These are phyloP conservation scores for Columba guinea DNA, from an alignment of 2,797 vertebrate species.

Conservation along the genomic window DNA sequence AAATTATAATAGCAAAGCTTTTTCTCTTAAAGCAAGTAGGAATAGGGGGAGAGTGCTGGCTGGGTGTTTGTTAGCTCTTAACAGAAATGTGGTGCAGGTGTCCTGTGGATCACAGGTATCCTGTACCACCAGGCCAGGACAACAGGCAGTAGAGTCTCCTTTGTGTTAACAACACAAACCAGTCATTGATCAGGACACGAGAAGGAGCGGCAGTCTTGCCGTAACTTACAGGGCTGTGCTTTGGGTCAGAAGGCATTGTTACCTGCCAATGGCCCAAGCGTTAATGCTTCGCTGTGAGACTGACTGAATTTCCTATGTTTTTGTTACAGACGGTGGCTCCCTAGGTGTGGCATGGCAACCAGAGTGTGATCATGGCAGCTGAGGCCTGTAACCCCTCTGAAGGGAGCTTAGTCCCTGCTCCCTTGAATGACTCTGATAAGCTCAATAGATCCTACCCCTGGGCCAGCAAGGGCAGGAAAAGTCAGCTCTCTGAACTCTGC, in stretches of 20 bases:
- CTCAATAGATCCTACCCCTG: constrained; percentile 78
- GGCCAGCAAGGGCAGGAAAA: constrained; percentile 70
- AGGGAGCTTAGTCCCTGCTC: neutral
- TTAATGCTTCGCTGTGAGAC: neutral
- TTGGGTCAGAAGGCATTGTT: rapidly evolving
- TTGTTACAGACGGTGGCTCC: neutral
- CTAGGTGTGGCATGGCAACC: neutral
- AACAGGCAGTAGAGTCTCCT: rapidly evolving
- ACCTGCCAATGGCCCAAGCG: rapidly evolving
- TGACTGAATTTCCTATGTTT: neutral
- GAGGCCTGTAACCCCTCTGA: neutral
- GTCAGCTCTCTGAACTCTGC: constrained; percentile 70
- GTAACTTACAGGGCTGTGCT: rapidly evolving
- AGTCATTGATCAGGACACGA: rapidly evolving
- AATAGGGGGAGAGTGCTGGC: neutral
- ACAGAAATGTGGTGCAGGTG: rapidly evolving
- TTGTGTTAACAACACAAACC: neutral
- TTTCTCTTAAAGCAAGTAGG: neutral
- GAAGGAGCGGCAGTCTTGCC: rapidly evolving
- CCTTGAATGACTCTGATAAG: constrained; percentile 9
- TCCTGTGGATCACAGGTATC: neutral
- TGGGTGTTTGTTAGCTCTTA: neutral
- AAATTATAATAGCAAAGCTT: too few species aligned
- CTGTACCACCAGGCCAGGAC: rapidly evolving
- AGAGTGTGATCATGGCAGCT: constrained; percentile 19